These are phyloP conservation scores for Drosophila pandora DNA, from an alignment of 1,140 invertebrate species.

Conservation along the genomic window DNA sequence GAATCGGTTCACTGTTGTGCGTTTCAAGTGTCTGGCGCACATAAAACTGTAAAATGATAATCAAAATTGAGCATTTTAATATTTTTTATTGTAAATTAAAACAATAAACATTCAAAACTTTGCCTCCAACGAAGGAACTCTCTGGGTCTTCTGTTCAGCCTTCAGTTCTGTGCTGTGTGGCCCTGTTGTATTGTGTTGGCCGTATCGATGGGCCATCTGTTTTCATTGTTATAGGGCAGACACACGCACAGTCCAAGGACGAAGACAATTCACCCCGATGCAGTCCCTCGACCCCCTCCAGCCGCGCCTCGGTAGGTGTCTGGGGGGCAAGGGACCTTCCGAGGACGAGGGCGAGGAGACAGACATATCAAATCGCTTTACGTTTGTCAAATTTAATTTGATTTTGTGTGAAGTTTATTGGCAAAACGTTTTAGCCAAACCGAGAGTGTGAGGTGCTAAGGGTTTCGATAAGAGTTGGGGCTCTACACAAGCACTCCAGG, in stretches of 20 bases:
- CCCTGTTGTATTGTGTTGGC: constrained; percentile 25
- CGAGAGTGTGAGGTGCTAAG: not conserved
- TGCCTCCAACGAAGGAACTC: constrained; percentile 8
- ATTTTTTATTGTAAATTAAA: constrained; percentile 81
- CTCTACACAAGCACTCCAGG: constrained; percentile 18
- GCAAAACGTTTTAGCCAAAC: constrained; percentile 70
- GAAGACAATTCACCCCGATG: constrained; percentile 29
- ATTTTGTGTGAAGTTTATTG: constrained; percentile 83
- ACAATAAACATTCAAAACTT: constrained; percentile 77
- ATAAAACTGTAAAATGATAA: constrained; percentile 78
- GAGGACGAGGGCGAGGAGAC: constrained; percentile 18
- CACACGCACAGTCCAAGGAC: constrained; percentile 56
- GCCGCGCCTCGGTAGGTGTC: constrained; percentile 12
- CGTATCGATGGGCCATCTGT: constrained; percentile 72
- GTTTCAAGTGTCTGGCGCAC: constrained; percentile 51
- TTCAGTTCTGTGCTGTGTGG: constrained; percentile 4
- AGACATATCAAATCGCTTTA: constrained; percentile 79
- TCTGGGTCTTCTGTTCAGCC: constrained; percentile 2
- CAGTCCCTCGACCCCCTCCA: constrained; percentile 1
- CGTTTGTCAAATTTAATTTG: constrained; percentile 82
- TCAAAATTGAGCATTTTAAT: constrained; percentile 76
- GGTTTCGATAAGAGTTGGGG: not conserved
- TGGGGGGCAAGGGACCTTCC: not conserved
- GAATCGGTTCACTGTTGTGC: constrained; percentile 38
- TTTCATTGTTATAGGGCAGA: constrained; percentile 74